Evolutionary conservation across 2,113 vertebrate genomes (phyloP), one percentile per base, ranked within the genome.

Genomic region (human): DNA sequence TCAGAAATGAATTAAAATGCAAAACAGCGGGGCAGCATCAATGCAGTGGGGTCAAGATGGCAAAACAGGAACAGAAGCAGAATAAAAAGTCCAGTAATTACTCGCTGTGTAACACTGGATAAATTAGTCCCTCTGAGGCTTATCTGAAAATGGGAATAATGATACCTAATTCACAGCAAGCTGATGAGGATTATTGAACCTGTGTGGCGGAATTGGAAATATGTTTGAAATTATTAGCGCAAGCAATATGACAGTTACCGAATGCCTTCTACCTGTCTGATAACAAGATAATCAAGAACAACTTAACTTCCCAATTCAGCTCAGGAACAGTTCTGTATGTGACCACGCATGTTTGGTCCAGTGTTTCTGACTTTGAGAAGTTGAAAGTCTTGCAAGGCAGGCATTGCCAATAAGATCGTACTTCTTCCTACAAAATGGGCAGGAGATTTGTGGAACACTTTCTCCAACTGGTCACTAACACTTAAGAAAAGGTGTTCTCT

Each of bases 41-140:
- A 35, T 38, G 10, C 72, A 75, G 17, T 2, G n/a, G 20, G 7
- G 13, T 30, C 0, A 0, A 57, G 13, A 70, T 17, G 6, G 32
- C 3, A 70, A 61, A 48, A 50, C 0, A 35, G 13, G 40, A 66
- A 6, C 27, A 59, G n/a, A 89, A 14, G 25, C 12, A 18, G 8
- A 52, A n/a, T 4, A 18, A 80, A 64, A 35, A 72, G 40, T 18
- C 43, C 55, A 48, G 5, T 38, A 75, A 48, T n/a, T 35, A 25
- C 50, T 40, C 5, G 8, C 30, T 89, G 23, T 73, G 35, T 38
- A 23, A 48, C 18, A 38, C 35, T 18, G 14, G 35, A 27, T 14
- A 75, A 14, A 35, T 43, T 4, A 12, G 16, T 50, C 18, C 40
- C 10, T 80, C 40, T 35, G 23, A 85, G 0, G 2, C 3, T 83